Base-by-base conservation (phyloP, 2,888 invertebrate genomes). In the Gerris lacustris region DNA sequence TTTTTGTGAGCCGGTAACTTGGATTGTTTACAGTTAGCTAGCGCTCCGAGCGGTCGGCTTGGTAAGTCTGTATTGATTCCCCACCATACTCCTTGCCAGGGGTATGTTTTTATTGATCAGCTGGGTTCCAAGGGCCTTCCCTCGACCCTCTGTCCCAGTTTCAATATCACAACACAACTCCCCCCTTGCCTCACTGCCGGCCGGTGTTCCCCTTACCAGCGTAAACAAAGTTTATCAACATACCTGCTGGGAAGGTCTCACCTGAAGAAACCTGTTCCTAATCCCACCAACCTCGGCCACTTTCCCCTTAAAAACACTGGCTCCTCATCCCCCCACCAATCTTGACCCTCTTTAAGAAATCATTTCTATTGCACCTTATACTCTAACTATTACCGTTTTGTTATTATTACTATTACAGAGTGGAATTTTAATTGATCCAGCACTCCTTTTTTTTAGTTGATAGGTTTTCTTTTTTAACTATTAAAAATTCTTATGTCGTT, bases 11-110 rank as follows among this genome's bases (percentile, higher is more conserved):
- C 17, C 7, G 64, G 18, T n/a, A 62, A 62, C 15, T n/a, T n/a
- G 64, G 64, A 18, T 64, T 64, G 64, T 64, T 64, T 64, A 64
- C 64, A 64, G 64, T 64, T 11, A n/a, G 64, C 64, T 55, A 64
- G 64, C 64, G 64, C 64, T 31, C n/a, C 64, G 7, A 17, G 64
- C 18, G 64, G 11, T 31, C 9, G 64, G 9, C 9, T n/a, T 11
- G 7, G 15, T 7, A 64, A 64, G 7, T 9, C 18, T 64, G 18
- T 64, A 64, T 64, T 64, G 64, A 64, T 64, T 31, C 17, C 64
- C 67, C 67, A 62, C 67, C 55, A 55, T 55, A 15, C 11, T 55
- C 15, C 31, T 9, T 55, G 55, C 15, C 15, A 55, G 55, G 15
- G 15, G 55, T 55, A 55, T 55, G 55, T 55, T 55, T 55, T 55